A percentile compares a stretch with the other conserved stretches of the same genome.
Conservation (phyloP, 2,113 vertebrate species). For the Gambusia affinis region DNA sequence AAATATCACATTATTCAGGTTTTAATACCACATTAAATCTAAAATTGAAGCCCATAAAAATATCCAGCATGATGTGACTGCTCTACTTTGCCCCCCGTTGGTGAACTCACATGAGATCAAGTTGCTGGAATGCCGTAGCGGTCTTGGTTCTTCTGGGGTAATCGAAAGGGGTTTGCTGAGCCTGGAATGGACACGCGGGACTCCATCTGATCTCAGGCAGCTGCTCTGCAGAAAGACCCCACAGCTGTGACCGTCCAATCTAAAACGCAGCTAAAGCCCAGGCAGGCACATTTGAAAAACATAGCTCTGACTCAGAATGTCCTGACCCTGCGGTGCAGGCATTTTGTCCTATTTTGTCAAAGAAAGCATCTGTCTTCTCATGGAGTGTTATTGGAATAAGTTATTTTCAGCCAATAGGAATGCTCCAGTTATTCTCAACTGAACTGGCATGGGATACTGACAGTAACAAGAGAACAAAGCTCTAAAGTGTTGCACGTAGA, state of each 20-base stretch:
- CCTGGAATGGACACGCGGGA: conserved; percentile 60
- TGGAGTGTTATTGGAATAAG: conserved; percentile 24
- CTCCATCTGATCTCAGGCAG: conserved; percentile 72
- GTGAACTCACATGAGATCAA: conserved; percentile 73
- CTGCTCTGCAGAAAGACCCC: conserved; percentile 64
- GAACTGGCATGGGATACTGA: neutral
- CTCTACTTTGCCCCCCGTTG: conserved; percentile 48
- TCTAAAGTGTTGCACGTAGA: neutral
- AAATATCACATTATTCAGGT: too few relatives aligned
- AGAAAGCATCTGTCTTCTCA: conserved; percentile 61
- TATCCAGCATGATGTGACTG: conserved; percentile 25
- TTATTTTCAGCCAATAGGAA: conserved; percentile 49
- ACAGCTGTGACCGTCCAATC: conserved; percentile 53
- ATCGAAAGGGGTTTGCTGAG: conserved; percentile 68
- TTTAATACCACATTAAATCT: neutral
- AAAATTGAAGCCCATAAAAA: neutral
- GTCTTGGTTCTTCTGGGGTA: conserved; percentile 74
- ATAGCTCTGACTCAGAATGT: conserved; percentile 54
- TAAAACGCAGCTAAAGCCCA: conserved; percentile 18
- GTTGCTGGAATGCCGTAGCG: conserved; percentile 72
- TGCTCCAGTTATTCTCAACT: conserved; percentile 8
- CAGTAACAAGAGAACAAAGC: neutral
- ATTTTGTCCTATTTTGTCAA: conserved; percentile 37
- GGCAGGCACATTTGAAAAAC: conserved; percentile 56
- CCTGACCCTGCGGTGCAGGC: conserved; percentile 55